Evolutionary conservation across 2,797 vertebrate species (phyloP), one percentile per base, ranked within the genome.

Genomic region (Psittacula derbiana): DNA sequence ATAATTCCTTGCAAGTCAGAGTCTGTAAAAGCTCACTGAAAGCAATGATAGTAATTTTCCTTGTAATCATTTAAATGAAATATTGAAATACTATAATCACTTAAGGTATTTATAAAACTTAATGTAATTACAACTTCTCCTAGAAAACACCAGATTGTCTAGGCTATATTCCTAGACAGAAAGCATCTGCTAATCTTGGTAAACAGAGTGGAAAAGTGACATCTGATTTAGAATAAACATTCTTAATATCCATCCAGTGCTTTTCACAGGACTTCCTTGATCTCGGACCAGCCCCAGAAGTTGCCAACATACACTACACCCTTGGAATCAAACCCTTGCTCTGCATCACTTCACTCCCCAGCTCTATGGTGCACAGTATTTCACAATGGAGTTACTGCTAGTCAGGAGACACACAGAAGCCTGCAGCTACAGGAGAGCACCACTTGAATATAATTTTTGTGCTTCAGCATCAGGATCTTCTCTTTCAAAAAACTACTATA

Each of bases 61-160:
- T 46, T 50, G 28, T 50, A 90, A 83, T 33, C 14, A 78, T 16
- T 86, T 57, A 57, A 83, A 82, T 31, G 6, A 79, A 74, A 89
- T 74, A 78, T 13, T 78, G 31, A 85, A 92, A 88, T 80, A 41
- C 28, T 36, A 38, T 55, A 50, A 75, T 41, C 6, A 60, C 36
- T 60, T 52, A 82, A 94, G 62, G 50, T 92, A 92, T 90, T 94
- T 88, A 86, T 86, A 93, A 58, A 58, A 81, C 36, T 76, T 92
- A 80, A 38, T 44, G 33, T 92, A 92, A 84, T 93, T 94, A 93
- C 27, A 82, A 21, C 47, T 92, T 96, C 40, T 58, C 46, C 40
- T 86, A 86, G 80, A 91, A 94, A 94, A 92, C 73, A 94, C 43
- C 92, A 91, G 73, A 95, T 90, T 96, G 75, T 73, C 78, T 86